Evolutionary conservation across 2,113 vertebrate species (phyloP).

Genomic region (Tachycineta bicolor): DNA sequence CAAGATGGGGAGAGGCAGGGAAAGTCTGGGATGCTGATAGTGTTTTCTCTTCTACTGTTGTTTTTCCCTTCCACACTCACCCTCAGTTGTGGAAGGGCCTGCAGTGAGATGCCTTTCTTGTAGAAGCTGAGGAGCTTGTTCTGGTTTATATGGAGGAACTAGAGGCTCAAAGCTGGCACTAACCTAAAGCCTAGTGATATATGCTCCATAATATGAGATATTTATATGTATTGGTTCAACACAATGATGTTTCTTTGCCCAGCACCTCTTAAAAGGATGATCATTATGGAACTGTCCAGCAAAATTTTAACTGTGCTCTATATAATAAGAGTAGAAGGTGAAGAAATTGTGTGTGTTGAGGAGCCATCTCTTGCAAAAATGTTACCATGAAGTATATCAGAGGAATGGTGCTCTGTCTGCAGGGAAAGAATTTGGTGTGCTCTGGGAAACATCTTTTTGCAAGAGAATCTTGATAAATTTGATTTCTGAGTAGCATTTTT

Average conservation of each 20-base stretch:
- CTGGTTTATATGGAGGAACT: background rate
- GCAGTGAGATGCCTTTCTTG: background rate
- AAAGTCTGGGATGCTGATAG: background rate
- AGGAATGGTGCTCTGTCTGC: background rate
- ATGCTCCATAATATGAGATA: background rate
- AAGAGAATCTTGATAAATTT: background rate
- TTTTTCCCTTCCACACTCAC: background rate
- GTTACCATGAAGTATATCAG: background rate
- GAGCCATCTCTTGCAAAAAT: background rate
- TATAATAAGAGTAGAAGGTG: background rate
- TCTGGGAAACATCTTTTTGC: background rate
- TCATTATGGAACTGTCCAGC: background rate
- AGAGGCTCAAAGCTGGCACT: background rate
- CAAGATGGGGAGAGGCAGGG: background rate
- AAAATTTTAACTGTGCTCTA: background rate
- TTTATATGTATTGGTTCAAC: background rate
- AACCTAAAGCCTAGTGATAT: background rate
- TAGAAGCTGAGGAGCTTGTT: background rate
- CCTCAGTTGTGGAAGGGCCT: background rate
- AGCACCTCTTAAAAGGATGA: background rate
- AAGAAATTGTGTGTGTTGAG: background rate
- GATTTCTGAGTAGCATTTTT: background rate
- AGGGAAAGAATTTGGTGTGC: background rate
- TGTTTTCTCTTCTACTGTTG: background rate
- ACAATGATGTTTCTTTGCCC: background rate